A percentile compares a stretch with the other conserved stretches of the same genome.
phyloP scores from a whole-genome alignment of 2,797 vertebrate genomes.

The Phrynocephalus forsythii region DNA sequence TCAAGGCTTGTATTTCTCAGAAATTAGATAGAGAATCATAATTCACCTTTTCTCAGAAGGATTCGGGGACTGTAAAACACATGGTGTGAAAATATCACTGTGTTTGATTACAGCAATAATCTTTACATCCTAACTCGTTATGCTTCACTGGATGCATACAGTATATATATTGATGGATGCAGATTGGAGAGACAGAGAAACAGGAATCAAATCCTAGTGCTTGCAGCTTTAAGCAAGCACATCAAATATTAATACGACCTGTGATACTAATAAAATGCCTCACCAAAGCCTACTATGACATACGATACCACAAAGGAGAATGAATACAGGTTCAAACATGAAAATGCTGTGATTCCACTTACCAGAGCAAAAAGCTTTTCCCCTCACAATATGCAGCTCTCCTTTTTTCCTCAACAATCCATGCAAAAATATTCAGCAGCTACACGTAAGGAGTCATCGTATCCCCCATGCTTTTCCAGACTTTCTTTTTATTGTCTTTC shows the following conservation, averaged over 20 bases:
- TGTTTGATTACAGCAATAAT: background rate
- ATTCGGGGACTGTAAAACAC: slow-evolving; percentile 31
- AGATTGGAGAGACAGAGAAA: background rate
- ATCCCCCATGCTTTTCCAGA: slow-evolving; percentile 68
- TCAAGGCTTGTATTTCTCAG: slow-evolving; percentile 8
- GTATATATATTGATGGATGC: background rate
- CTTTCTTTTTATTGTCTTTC: slow-evolving; percentile 63
- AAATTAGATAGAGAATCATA: slow-evolving; percentile 18
- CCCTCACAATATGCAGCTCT: slow-evolving; percentile 63
- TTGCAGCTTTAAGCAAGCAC: slow-evolving; percentile 43
- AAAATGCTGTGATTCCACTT: slow-evolving; percentile 66
- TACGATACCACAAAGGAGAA: background rate
- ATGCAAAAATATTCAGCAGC: slow-evolving; percentile 78
- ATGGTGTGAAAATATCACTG: slow-evolving; percentile 17
- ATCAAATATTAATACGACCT: slow-evolving; percentile 52
- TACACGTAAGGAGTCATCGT: slow-evolving; percentile 69
- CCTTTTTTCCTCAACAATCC: slow-evolving; percentile 77
- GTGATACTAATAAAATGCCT: background rate
- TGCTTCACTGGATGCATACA: slow-evolving; percentile 49
- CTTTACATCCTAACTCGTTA: slow-evolving; percentile 5
- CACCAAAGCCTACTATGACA: slow-evolving; percentile 37
- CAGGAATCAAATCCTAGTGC: slow-evolving; percentile 11
- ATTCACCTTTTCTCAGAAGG: slow-evolving; percentile 1
- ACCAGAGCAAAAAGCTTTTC: slow-evolving; percentile 58
- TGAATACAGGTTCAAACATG: slow-evolving; percentile 32